Base-by-base conservation (phyloP, 2,888 invertebrate species). In the Noctua pronuba region DNA sequence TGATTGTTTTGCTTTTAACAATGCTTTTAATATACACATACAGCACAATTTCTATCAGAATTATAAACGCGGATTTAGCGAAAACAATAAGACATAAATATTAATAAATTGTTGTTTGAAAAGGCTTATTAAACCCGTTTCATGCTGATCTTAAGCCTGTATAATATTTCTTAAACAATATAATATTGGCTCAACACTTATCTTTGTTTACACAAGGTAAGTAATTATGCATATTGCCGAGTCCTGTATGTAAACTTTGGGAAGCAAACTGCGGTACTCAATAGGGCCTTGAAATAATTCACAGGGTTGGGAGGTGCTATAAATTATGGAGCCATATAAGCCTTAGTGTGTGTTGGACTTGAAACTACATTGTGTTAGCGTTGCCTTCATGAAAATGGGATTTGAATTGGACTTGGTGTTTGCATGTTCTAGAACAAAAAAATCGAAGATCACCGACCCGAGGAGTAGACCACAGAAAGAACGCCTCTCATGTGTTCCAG, bases 201-300 rank as follows among this genome's bases (percentile, higher is more conserved):
- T 84, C 86, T 76, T 73, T 86, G 88, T 87, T 87, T 88, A 83
- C 80, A 77, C 84, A 85, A 78, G 80, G 73, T 77, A 82, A 79
- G 85, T 88, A 84, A 89, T 90, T 87, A 89, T 82, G 86, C 79
- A 88, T 89, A 88, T 77, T 84, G 81, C 80, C 74, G 66, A 83
- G 64, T 83, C 73, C 78, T 79, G 70, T 80, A 80, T 78, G 83
- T 79, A 84, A 84, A 80, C 78, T 86, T 79, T 60, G 68, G 75
- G 80, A 79, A 71, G 78, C 85, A 84, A 73, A 86, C 85, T 86
- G 58, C 55, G 70, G 78, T 70, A 79, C 79, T 85, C 75, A 88
- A 87, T 87, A 75, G 86, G 75, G 78, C 78, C 84, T 85, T 86
- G 84, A 87, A 90, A 86, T 88, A 84, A 87, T 83, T 89, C 87